A percentile compares a stretch with the other conserved stretches of the same genome.
These are phyloP conservation scores for Eptatretus atami DNA, from an alignment of 2,797 vertebrate genomes.

Conservation along the genomic window DNA sequence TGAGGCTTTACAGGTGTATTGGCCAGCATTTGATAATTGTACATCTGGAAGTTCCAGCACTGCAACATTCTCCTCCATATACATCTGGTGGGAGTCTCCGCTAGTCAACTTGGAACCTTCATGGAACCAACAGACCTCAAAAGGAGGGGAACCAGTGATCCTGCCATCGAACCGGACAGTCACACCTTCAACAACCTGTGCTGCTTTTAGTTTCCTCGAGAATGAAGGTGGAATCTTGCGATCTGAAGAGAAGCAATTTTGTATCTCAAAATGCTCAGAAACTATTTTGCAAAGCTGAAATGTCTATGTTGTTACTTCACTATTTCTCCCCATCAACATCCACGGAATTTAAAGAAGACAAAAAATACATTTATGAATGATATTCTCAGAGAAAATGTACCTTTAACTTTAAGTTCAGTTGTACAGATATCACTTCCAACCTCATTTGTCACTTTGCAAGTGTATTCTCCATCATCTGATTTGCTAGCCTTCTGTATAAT, in stretches of 20 bases:
- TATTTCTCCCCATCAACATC: too few species aligned
- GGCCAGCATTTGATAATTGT: neutral
- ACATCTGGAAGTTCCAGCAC: neutral
- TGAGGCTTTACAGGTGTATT: constrained; percentile 3
- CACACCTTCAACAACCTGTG: neutral
- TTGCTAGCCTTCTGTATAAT: constrained; percentile 65
- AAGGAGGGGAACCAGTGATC: neutral
- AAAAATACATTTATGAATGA: neutral
- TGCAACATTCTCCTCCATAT: neutral
- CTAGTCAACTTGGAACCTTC: neutral
- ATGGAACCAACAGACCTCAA: constrained; percentile 2
- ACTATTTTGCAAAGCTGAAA: too few species aligned
- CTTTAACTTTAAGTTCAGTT: constrained; percentile 65
- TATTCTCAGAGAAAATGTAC: constrained; percentile 22
- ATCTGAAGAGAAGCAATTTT: neutral
- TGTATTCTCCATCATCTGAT: constrained; percentile 52
- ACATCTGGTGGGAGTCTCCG: neutral
- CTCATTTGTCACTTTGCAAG: constrained; percentile 66
- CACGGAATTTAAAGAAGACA: too few species aligned
- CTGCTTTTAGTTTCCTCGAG: neutral
- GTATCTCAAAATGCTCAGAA: too few species aligned
- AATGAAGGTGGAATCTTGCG: constrained; percentile 2
- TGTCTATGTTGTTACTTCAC: too few species aligned
- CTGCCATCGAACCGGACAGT: neutral
- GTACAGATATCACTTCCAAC: constrained; percentile 77